Evolutionary conservation across 2,797 vertebrate genomes (phyloP), one percentile per base, ranked within the genome.

Genomic region (Acipenser oxyrinchus): DNA sequence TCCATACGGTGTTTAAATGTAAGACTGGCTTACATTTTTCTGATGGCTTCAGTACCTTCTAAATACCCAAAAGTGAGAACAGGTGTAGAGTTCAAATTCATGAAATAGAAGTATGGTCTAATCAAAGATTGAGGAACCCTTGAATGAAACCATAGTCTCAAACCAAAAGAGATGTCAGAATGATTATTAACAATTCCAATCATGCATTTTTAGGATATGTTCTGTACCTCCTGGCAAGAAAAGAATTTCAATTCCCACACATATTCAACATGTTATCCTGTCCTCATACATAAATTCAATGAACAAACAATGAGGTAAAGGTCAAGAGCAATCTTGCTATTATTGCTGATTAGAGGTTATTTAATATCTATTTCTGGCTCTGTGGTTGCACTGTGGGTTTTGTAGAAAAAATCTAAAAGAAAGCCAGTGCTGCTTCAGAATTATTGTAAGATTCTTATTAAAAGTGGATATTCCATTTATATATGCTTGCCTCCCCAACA

Each of bases 271-370:
- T 11, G n/a, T 58, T 13, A 58, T 11, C 55, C 13, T 10, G 6
- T 10, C 55, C 55, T 58, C 55, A 11, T 58, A 13, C 55, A 64
- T 63, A 75, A 77, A 75, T 69, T 66, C 72, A 71, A 73, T 80
- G 75, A 79, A 71, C 62, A 15, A 59, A 72, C 76, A 70, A 82
- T 81, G 71, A 81, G 66, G 69, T 67, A 74, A 72, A 78, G 71
- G 82, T 63, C 75, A 76, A 70, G 64, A 67, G 66, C 77, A 74
- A 78, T 79, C 75, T 69, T 69, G 70, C 72, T 72, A 71, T 73
- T 60, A 65, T 51, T 9, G 67, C 67, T 76, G 78, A 76, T 78
- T 74, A 77, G 60, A 73, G 71, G 77, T 70, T 78, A 72, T 75
- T 79, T 72, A 67, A 52, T 70, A 11, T 58, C 55, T 13, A 7